Base-by-base conservation (phyloP, 2,797 vertebrate species). In the Arremon brunneinucha region DNA sequence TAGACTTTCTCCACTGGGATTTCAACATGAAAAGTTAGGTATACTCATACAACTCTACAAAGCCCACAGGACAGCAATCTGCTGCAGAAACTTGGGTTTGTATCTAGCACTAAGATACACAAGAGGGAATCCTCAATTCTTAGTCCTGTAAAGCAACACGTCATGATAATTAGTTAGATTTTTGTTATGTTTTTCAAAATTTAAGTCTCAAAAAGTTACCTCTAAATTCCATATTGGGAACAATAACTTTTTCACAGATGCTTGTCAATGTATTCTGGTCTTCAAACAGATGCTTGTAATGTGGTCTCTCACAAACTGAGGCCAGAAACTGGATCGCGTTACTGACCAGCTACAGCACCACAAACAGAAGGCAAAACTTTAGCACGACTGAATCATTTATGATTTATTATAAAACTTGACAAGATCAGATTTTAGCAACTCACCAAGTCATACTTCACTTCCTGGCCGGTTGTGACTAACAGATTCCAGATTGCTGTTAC, bases 171-270 rank as follows among this genome's bases (percentile, higher is more conserved):
- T 56, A 69, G 32, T 34, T 32, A 72, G 8, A 57, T 52, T 87
- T 59, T 32, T 56, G 56, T 0, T 16, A 16, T 22, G 26, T 4
- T 37, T 78, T 72, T 37, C 16, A 91, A 79, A 88, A 80, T 7
- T 20, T 7, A 47, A 50, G 34, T 59, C 26, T 65, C 39, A 74
- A 17, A 81, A 50, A 35, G 34, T 98, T 98, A 99, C 99, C 99
- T 99, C 99, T 99, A 96, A 99, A 99, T 98, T 99, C 99, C 99
- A 99, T 99, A 98, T 99, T 99, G 91, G 99, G 99, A 72, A 99
- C 99, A 96, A 99, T 99, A 96, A 99, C 99, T 96, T 99, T 99
- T 97, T 99, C 99, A 95, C 99, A 99, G 95, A 99, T 99, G 98
- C 99, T 99, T 46, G 99, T 99, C 96, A 99, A 96, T 0, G 98